phyloP scores from a whole-genome alignment of 2,797 vertebrate genomes.

The Peromyscus nudipes region DNA sequence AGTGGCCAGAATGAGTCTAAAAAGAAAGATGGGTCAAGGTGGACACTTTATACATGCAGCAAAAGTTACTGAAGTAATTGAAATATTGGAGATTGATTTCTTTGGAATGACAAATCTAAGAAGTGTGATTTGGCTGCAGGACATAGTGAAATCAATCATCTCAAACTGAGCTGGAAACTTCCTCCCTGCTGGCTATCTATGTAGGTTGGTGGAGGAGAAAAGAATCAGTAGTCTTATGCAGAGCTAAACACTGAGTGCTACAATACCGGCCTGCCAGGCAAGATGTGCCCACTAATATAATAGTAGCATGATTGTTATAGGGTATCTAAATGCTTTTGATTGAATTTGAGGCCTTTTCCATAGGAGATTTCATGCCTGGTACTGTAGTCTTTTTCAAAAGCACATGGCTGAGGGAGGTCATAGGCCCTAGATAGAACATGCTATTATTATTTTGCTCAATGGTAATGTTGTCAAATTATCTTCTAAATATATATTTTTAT shows the following conservation, averaged over 20 bases:
- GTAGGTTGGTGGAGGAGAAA: not conserved
- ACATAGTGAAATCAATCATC: not conserved
- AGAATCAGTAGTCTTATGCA: not conserved
- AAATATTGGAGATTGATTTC: constrained; percentile 3
- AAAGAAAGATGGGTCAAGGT: not conserved
- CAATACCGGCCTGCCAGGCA: not conserved
- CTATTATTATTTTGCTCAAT: not conserved
- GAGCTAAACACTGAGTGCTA: not conserved
- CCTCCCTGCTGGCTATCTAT: not conserved
- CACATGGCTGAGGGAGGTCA: too few relatives aligned
- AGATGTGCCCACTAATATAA: not conserved
- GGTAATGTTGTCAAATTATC: not conserved
- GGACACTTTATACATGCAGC: constrained; percentile 20
- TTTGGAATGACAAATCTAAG: not conserved
- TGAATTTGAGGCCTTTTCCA: not conserved
- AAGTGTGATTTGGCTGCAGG: not conserved
- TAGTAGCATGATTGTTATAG: not conserved
- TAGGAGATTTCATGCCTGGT: not conserved
- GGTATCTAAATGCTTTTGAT: not conserved
- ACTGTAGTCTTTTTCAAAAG: not conserved
- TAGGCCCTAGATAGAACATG: not conserved
- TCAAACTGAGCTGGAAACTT: not conserved
- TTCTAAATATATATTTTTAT: not conserved
- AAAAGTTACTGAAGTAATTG: not conserved
- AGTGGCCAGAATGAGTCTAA: not conserved